phyloP scores from a whole-genome alignment of 2,888 invertebrate genomes.

The Pelosia muscerda region DNA sequence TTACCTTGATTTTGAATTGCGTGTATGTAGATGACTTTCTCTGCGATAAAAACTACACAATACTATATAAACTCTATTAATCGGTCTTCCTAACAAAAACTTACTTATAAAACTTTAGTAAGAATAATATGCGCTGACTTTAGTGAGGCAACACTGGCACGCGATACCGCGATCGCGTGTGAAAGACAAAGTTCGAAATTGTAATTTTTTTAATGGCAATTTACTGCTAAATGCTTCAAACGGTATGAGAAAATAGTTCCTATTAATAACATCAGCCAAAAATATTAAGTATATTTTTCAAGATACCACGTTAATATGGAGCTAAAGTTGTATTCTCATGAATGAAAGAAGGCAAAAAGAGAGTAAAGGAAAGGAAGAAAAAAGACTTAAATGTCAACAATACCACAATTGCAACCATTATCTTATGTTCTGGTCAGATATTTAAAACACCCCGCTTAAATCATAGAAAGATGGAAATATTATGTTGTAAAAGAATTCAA shows the following conservation, averaged over 20 bases:
- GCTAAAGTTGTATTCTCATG: neutral
- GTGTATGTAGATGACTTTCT: neutral
- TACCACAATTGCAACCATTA: too few relatives aligned
- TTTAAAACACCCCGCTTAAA: too few relatives aligned
- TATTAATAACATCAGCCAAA: neutral
- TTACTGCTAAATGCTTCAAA: neutral
- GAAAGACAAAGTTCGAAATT: slow-evolving; percentile 32
- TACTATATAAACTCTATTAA: slow-evolving; percentile 3
- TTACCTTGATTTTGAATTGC: neutral
- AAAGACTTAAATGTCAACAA: too few relatives aligned
- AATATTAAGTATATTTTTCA: neutral
- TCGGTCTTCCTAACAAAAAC: neutral
- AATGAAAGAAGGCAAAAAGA: neutral
- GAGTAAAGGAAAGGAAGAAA: too few relatives aligned
- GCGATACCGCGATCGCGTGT: slow-evolving; percentile 44
- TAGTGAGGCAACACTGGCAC: slow-evolving; percentile 41
- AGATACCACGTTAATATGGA: neutral
- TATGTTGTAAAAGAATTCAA: too few relatives aligned
- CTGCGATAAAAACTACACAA: slow-evolving; percentile 7
- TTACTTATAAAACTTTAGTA: slow-evolving; percentile 27
- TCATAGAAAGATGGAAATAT: too few relatives aligned
- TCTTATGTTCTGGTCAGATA: too few relatives aligned
- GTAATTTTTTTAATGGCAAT: slow-evolving; percentile 31
- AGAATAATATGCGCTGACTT: slow-evolving; percentile 37
- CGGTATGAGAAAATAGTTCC: neutral